Percentiles rank a stretch among this genome's conserved stretches.
Evolutionary conservation across 2,113 vertebrate species (phyloP).

Genomic region (Entomyzon cyanotis): DNA sequence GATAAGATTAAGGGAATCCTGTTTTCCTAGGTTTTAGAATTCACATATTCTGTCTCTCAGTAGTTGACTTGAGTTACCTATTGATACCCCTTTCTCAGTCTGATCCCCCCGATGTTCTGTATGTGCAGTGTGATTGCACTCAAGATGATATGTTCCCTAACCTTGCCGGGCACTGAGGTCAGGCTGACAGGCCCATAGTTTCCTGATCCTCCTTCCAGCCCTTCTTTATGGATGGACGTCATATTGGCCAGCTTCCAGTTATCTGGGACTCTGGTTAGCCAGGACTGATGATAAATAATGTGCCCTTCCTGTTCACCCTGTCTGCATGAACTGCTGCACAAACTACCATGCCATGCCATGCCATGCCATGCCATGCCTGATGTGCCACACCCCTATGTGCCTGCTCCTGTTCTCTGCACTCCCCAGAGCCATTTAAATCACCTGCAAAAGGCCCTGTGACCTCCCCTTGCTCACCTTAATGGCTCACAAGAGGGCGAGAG

Average conservation of each 20-base stretch:
- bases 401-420: neutral
- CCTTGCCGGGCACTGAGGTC: neutral
- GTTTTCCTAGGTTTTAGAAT: too few species aligned
- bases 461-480: neutral
- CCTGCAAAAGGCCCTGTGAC: neutral
- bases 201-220: neutral
- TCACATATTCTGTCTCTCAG: too few species aligned
- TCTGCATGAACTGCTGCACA: neutral
- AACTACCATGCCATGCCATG: too few species aligned
- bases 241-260: neutral
- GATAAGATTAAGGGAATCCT: too few species aligned
- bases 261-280: neutral
- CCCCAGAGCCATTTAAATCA: neutral
- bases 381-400: neutral
- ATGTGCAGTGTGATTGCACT: neutral
- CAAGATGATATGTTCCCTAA: neutral
- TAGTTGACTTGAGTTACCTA: too few species aligned
- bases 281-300: neutral
- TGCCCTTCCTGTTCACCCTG: neutral
- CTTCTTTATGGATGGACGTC: neutral
- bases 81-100: too few species aligned
- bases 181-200: neutral
- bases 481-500: neutral
- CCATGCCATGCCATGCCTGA: neutral
- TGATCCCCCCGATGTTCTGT: neutral